A percentile compares a stretch with the other conserved stretches of the same genome.
These are phyloP conservation scores for Apistogramma diplotaenia DNA, from an alignment of 2,113 vertebrate genomes.

Conservation along the genomic window DNA sequence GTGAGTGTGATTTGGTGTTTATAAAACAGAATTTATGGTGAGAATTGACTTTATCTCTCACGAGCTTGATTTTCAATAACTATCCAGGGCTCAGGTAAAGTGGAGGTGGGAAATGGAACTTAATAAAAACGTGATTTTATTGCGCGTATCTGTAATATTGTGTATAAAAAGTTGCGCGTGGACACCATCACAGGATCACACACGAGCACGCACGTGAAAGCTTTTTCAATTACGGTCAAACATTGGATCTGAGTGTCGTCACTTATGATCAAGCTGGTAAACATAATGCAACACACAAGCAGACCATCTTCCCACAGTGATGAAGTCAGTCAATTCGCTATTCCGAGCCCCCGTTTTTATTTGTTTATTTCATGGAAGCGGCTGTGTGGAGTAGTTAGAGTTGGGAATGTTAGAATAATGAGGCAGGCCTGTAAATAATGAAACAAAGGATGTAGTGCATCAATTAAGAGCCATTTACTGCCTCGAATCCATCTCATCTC, in stretches of 20 bases:
- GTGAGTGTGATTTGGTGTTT: neutral
- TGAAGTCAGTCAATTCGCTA: conserved; percentile 38
- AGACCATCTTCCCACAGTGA: conserved; percentile 11
- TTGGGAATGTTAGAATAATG: conserved; percentile 57
- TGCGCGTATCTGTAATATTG: neutral
- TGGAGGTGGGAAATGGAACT: neutral
- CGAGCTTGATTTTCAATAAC: neutral
- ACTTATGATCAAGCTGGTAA: conserved; percentile 2
- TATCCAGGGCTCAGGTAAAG: neutral
- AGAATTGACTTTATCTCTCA: neutral
- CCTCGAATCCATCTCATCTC: conserved; percentile 43
- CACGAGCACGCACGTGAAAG: neutral
- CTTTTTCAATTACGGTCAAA: conserved; percentile 11
- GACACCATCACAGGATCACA: neutral
- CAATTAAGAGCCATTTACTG: conserved; percentile 71
- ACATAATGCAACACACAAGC: neutral
- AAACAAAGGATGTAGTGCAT: conserved; percentile 68
- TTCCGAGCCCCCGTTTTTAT: conserved; percentile 37
- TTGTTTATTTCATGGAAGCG: conserved; percentile 50
- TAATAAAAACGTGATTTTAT: no score
- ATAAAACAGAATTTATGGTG: neutral
- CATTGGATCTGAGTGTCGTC: neutral
- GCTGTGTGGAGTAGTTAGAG: conserved; percentile 37
- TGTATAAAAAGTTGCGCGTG: neutral
- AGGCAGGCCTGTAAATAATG: conserved; percentile 69